Conservation (phyloP, 2,113 vertebrate genomes). For the Vulpes lagopus region DNA sequence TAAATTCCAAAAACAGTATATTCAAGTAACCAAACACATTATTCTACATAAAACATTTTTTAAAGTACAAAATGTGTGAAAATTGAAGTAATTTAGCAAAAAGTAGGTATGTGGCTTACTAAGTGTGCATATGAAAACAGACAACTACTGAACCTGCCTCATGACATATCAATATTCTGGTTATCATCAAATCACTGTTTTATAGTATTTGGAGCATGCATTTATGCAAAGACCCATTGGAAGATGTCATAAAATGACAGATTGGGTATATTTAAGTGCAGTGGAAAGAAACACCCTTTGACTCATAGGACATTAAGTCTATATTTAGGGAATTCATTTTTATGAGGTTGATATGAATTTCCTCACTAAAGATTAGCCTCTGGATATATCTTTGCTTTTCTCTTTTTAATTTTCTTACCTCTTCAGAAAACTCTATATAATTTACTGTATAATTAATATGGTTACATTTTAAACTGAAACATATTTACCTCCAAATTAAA, state of each 20-base stretch:
- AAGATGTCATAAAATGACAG: neutral
- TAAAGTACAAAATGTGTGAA: neutral
- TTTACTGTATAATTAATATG: neutral
- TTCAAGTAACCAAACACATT: neutral
- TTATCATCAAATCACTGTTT: neutral
- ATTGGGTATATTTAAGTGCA: neutral
- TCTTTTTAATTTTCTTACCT: neutral
- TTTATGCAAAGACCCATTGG: neutral
- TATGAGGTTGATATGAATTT: neutral
- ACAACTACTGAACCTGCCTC: neutral
- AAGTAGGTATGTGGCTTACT: neutral
- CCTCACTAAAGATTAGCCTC: neutral
- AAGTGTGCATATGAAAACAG: neutral
- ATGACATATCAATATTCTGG: neutral
- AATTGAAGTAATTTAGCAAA: constrained; percentile 25
- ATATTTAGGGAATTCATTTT: neutral
- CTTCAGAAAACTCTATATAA: neutral
- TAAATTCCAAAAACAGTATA: neutral
- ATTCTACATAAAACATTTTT: neutral
- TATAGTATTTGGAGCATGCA: neutral
- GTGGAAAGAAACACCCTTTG: neutral
- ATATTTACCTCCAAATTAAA: constrained; percentile 18
- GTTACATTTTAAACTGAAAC: constrained; percentile 10
- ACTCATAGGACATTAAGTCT: neutral
- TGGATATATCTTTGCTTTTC: neutral